Conservation (phyloP, 2,888 invertebrate genomes). For the Aricia artaxerxes region DNA sequence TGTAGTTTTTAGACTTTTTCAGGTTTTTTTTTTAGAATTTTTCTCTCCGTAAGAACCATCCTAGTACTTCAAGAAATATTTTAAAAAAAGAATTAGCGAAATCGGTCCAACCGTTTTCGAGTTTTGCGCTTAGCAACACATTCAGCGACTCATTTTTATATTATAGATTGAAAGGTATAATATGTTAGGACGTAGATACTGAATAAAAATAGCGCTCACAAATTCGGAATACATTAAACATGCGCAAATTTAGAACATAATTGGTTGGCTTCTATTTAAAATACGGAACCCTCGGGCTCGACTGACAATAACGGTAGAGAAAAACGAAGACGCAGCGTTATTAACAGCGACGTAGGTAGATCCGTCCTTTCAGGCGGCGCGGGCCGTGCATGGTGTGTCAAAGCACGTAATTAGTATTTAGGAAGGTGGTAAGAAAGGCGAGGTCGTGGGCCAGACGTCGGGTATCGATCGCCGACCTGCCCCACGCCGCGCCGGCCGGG, state of each 20-base stretch:
- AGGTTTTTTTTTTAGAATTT: too few relatives aligned
- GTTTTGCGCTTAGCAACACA: too few relatives aligned
- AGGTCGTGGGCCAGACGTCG: conserved; percentile 83
- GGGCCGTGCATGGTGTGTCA: conserved; percentile 76
- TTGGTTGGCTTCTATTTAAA: neutral
- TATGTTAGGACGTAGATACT: neutral
- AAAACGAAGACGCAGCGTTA: conserved; percentile 68
- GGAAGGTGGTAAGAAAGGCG: conserved; percentile 81
- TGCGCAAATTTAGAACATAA: neutral
- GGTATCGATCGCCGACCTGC: conserved; percentile 84
- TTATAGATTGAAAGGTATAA: too few relatives aligned
- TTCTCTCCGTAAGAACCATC: too few relatives aligned
- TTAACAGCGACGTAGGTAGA: conserved; percentile 69
- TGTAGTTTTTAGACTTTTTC: too few relatives aligned
- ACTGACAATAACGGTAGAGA: conserved; percentile 37
- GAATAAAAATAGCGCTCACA: neutral
- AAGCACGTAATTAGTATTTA: conserved; percentile 81
- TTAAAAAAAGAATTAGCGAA: too few relatives aligned
- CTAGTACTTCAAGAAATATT: too few relatives aligned
- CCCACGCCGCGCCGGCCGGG: conserved; percentile 68
- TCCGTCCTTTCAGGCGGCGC: conserved; percentile 58
- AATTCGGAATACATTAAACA: neutral
- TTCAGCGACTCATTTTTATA: too few relatives aligned
- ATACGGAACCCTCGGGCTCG: conserved; percentile 3
- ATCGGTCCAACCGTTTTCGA: too few relatives aligned